Conservation (phyloP, 2,888 invertebrate genomes). For the Cinara cedri region DNA sequence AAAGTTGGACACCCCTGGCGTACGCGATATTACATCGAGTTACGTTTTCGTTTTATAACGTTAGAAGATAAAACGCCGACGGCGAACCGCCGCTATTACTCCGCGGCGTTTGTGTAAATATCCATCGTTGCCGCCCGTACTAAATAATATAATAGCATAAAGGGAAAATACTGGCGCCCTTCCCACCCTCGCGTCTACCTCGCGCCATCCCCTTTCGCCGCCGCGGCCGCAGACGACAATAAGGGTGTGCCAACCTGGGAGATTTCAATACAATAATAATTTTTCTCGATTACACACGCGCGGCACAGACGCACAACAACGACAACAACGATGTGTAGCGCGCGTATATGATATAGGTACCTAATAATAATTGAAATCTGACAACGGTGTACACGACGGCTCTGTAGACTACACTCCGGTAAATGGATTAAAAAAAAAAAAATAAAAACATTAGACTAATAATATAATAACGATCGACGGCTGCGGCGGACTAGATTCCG, state of each 20-base stretch:
- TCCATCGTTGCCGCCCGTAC: not conserved
- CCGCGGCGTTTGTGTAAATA: not conserved
- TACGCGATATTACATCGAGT: too few relatives aligned
- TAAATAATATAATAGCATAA: slow-evolving; percentile 1
- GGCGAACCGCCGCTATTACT: slow-evolving; percentile 9
- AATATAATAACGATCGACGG: too few relatives aligned
- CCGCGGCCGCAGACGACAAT: slow-evolving; percentile 19
- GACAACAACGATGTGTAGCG: slow-evolving; percentile 16
- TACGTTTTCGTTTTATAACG: too few relatives aligned
- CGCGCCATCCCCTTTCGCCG: not conserved
- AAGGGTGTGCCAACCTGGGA: slow-evolving; percentile 50
- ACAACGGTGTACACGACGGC: slow-evolving; percentile 28
- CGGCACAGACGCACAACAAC: not conserved
- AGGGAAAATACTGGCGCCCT: slow-evolving; percentile 26
- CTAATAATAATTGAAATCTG: slow-evolving; percentile 26
- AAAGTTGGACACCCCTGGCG: too few relatives aligned
- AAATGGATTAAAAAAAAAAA: too few relatives aligned
- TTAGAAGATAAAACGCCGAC: too few relatives aligned
- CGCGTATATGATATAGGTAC: too few relatives aligned
- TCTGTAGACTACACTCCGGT: not conserved
- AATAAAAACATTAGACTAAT: too few relatives aligned
- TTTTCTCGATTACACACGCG: slow-evolving; percentile 27
- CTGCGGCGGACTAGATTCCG: too few relatives aligned
- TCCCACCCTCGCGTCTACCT: not conserved
- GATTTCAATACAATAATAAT: slow-evolving; percentile 31